These are phyloP conservation scores for Perithous albicinctus DNA, from an alignment of 2,888 invertebrate genomes.

Conservation along the genomic window DNA sequence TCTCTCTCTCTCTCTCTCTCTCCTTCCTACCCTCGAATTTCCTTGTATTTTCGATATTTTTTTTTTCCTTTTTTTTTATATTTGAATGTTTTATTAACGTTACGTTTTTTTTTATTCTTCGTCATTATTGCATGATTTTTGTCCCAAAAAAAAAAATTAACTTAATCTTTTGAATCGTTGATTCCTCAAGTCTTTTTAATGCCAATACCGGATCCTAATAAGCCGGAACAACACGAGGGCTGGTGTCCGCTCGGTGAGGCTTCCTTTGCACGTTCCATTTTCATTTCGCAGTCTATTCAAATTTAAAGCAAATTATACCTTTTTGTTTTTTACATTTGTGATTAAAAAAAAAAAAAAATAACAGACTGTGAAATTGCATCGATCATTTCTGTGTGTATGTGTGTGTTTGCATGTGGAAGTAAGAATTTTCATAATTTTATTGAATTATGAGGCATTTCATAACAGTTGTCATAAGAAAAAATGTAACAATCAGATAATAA, in stretches of 20 bases:
- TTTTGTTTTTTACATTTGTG: neutral
- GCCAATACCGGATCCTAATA: conserved; percentile 94
- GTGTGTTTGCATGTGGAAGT: conserved; percentile 56
- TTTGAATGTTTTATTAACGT: conserved; percentile 23
- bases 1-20: too few relatives aligned
- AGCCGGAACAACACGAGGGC: conserved; percentile 95
- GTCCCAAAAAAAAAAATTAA: conserved; percentile 34
- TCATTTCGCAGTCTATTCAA: conserved; percentile 73
- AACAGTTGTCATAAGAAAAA: too few relatives aligned
- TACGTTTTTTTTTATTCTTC: conserved; percentile 55
- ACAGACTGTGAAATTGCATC: conserved; percentile 61
- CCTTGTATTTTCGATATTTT: conserved; percentile 47
- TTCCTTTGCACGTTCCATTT: conserved; percentile 78
- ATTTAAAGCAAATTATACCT: neutral
- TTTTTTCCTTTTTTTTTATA: conserved; percentile 51
- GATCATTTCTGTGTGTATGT: conserved; percentile 39
- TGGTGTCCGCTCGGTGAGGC: conserved; percentile 94
- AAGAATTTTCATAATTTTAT: conserved; percentile 47
- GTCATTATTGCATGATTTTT: conserved; percentile 55
- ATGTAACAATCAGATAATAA: too few relatives aligned
- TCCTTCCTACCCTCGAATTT: conserved; percentile 60
- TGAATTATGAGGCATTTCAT: too few relatives aligned
- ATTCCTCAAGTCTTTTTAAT: conserved; percentile 85
- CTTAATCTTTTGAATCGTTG: conserved; percentile 62
- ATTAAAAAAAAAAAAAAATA: conserved; percentile 14